Base-by-base conservation (phyloP, 2,797 vertebrate genomes). In the Otolemur crassicaudatus region DNA sequence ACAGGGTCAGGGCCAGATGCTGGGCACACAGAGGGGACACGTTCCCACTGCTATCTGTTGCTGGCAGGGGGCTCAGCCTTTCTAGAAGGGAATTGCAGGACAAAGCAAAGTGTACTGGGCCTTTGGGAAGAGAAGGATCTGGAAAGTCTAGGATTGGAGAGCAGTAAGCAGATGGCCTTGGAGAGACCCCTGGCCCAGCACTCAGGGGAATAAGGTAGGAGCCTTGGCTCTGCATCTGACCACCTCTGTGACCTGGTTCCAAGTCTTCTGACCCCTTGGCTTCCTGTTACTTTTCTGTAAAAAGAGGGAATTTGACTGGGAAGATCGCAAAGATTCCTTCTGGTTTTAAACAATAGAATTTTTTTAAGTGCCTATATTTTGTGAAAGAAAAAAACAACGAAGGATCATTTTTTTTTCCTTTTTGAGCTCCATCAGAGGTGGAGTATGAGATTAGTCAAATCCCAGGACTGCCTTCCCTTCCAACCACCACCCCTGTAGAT, bases 21-120 rank as follows among this genome's bases (percentile, higher is more conserved):
- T 17, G 6, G 27, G 10, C 31, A 2, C 3, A 5, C 6, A 14
- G 12, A 31, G 7, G 25, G 29, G 22, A 87, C 3, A 0, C 43
- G n/a, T 7, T 53, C n/a, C 5, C 19, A 1, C 23, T 58, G 25
- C 3, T 49, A 34, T 73, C 56, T 80, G 37, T 34, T 88, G 31
- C 49, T 84, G 14, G 46, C n/a, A 88, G 43, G 23, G 43, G n/a
- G 23, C 56, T 89, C n/a, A 49, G n/a, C 10, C 8, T 79, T 89
- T n/a, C 53, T 0, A 13, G 37, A 85, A 60, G 34, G 69, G 79
- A 79, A 76, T 11, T 76, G 34, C 25, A n/a, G 23, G 4, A 19
- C 13, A 9, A 3, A 79, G 23, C 25, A 63, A 75, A 67, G 22
- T 34, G 8, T 14, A 27, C 10, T 49, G 11, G 31, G 31, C 17